Evolutionary conservation across 2,797 vertebrate species (phyloP).

Genomic region (Pipistrellus nathusii): DNA sequence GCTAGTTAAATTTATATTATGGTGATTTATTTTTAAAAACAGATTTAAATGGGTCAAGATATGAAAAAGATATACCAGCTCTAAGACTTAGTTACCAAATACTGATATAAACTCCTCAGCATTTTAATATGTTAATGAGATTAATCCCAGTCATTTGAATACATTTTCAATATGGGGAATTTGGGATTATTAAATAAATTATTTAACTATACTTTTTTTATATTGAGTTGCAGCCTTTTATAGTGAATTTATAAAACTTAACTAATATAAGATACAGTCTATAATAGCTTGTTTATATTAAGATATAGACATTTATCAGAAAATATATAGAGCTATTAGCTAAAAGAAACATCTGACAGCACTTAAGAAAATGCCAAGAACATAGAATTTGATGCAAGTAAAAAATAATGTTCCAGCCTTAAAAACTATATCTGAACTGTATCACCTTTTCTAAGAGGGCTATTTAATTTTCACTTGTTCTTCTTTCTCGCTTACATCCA

Average conservation of each 20-base stretch:
- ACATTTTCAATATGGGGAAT: slow-evolving; percentile 34
- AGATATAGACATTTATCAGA: slow-evolving; percentile 24
- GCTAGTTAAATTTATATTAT: slow-evolving; percentile 14
- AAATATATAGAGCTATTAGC: not conserved
- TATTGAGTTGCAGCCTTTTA: not conserved
- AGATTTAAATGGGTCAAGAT: slow-evolving; percentile 13
- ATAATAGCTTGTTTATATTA: slow-evolving; percentile 18
- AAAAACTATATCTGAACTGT: slow-evolving; percentile 48
- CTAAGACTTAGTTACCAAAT: slow-evolving; percentile 37
- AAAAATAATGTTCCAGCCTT: slow-evolving; percentile 39
- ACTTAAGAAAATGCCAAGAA: not conserved
- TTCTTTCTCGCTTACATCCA: slow-evolving; percentile 16
- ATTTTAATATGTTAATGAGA: slow-evolving; percentile 25
- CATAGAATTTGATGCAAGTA: not conserved
- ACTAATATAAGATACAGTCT: not conserved
- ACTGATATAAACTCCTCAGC: not conserved
- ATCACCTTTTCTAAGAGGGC: slow-evolving; percentile 14
- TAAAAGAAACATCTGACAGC: slow-evolving; percentile 28
- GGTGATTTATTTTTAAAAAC: not conserved
- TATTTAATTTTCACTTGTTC: slow-evolving; percentile 51
- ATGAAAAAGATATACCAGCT: slow-evolving; percentile 40
- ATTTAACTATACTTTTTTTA: slow-evolving; percentile 24
- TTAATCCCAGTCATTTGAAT: slow-evolving; percentile 8
- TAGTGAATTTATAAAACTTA: slow-evolving; percentile 48
- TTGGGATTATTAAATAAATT: slow-evolving; percentile 45